A percentile compares a stretch with the other conserved stretches of the same genome.
Conservation (phyloP, 2,888 invertebrate species). For the Anarsia innoxiella region DNA sequence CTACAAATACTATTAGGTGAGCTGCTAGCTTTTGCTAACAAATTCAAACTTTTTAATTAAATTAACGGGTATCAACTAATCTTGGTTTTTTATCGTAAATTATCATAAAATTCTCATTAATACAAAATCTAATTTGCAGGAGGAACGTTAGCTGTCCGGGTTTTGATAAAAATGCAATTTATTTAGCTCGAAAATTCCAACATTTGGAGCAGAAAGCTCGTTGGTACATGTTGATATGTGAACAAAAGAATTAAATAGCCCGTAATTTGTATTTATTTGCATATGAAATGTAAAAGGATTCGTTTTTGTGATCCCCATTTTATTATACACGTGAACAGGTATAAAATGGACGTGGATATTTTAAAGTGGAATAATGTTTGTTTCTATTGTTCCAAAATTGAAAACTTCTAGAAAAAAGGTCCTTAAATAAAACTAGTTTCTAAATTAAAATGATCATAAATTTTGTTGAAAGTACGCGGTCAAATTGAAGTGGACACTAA, state of each 20-base stretch:
- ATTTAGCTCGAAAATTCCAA: constrained; percentile 23
- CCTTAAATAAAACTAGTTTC: background rate
- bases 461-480: constrained; percentile 4
- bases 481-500: constrained; percentile 8
- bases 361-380: no score
- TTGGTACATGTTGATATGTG: constrained; percentile 15
- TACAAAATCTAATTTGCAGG: constrained; percentile 36
- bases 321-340: no score
- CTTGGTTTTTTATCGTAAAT: constrained; percentile 32
- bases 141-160: constrained; percentile 29
- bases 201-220: constrained; percentile 14
- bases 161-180: constrained; percentile 36
- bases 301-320: no score
- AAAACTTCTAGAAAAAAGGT: no score
- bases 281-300: constrained; percentile 24
- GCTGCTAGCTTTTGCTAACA: no score
- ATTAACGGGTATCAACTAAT: constrained; percentile 19
- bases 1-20: no score
- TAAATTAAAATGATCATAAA: constrained; percentile 3
- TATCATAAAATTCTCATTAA: constrained; percentile 45
- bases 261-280: constrained; percentile 32
- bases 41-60: constrained; percentile 9
- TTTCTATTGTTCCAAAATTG: no score
- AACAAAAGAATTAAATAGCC: constrained; percentile 18
- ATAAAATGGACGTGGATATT: no score